phyloP scores from a whole-genome alignment of 2,888 invertebrate genomes.

The Beris morrisii region DNA sequence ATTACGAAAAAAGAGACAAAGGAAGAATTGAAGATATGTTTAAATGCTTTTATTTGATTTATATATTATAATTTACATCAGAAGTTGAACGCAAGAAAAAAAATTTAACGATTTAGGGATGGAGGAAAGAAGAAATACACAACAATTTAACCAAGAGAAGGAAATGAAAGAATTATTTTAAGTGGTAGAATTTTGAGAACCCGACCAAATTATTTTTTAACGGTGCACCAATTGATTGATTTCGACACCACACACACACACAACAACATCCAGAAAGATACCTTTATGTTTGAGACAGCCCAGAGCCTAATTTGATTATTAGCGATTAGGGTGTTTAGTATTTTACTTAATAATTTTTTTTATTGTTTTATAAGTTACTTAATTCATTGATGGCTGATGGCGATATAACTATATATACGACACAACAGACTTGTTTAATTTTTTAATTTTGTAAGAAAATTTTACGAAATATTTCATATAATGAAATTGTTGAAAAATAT shows the following conservation, averaged over 20 bases:
- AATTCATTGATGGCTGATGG: constrained; percentile 24
- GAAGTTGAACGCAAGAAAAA: constrained; percentile 10
- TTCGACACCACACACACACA: constrained; percentile 7
- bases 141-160: constrained; percentile 5
- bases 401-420: constrained; percentile 17
- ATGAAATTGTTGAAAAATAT: constrained; percentile 39
- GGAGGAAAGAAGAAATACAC: not conserved
- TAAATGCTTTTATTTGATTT: constrained; percentile 25
- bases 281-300: constrained; percentile 18
- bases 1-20: constrained; percentile 30
- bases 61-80: constrained; percentile 31
- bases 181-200: not conserved
- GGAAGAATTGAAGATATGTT: constrained; percentile 37
- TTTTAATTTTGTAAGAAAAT: constrained; percentile 32
- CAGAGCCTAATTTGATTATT: not conserved
- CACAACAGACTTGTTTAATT: constrained; percentile 30
- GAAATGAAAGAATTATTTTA: not conserved
- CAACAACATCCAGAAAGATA: constrained; percentile 11
- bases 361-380: constrained; percentile 23
- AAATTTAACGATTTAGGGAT: not conserved
- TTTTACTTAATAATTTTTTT: constrained; percentile 17
- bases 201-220: not conserved
- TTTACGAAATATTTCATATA: constrained; percentile 37
- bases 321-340: constrained; percentile 20
- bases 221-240: constrained; percentile 17